These are phyloP conservation scores for Cephus spinipes DNA, from an alignment of 2,888 invertebrate species.

Conservation along the genomic window DNA sequence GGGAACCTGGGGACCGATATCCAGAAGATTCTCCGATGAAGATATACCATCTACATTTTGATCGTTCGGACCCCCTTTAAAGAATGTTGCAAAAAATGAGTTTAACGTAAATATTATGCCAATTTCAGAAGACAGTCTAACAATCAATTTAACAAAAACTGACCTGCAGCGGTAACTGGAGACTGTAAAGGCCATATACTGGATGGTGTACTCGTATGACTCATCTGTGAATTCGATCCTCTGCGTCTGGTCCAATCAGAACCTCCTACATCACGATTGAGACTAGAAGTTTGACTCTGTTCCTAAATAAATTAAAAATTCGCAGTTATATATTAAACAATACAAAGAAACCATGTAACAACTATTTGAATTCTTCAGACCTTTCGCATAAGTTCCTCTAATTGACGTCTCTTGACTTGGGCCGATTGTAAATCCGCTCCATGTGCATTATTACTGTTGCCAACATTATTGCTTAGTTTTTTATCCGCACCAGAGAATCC, in stretches of 20 bases:
- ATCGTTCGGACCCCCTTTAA: slow-evolving; percentile 46
- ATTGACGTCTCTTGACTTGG: slow-evolving; percentile 74
- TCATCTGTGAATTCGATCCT: slow-evolving; percentile 54
- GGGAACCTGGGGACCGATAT: slow-evolving; percentile 51
- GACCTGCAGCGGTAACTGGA: slow-evolving; percentile 43
- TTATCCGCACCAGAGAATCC: slow-evolving; percentile 41
- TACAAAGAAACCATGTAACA: not conserved
- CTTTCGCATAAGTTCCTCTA: slow-evolving; percentile 76
- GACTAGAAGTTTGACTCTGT: slow-evolving; percentile 44
- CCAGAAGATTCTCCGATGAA: slow-evolving; percentile 55
- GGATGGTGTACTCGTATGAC: slow-evolving; percentile 53
- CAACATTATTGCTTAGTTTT: slow-evolving; percentile 50
- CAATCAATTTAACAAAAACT: slow-evolving; percentile 1
- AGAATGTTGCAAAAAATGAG: not conserved
- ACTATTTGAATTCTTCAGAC: slow-evolving; percentile 40
- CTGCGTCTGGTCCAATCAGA: slow-evolving; percentile 54
- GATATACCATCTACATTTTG: slow-evolving; percentile 51
- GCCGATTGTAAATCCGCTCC: slow-evolving; percentile 55
- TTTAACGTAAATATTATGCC: not conserved
- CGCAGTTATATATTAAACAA: not conserved
- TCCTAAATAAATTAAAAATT: slow-evolving; percentile 39
- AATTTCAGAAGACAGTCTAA: not conserved
- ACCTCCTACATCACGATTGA: slow-evolving; percentile 48
- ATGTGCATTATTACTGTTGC: slow-evolving; percentile 45
- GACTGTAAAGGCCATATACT: slow-evolving; percentile 52